A percentile compares a stretch with the other conserved stretches of the same genome.
These are phyloP conservation scores for Clinocottus analis DNA, from an alignment of 2,113 vertebrate genomes.

Conservation along the genomic window DNA sequence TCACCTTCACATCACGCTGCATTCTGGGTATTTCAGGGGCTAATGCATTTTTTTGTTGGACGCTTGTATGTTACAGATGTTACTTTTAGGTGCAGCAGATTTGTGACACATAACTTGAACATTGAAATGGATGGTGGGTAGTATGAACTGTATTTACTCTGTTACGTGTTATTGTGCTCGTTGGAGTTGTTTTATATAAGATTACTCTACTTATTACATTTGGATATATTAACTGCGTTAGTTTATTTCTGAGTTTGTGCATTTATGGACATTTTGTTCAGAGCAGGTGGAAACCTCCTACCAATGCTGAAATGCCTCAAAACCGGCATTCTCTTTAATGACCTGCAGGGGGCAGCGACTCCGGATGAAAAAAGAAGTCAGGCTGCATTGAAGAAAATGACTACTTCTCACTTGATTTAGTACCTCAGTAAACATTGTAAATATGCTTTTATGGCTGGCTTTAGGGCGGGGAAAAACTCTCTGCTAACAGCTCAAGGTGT, in stretches of 20 bases:
- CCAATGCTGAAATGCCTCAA: no score
- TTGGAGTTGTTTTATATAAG: background rate
- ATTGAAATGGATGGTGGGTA: background rate
- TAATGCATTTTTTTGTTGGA: constrained; percentile 11
- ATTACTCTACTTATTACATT: background rate
- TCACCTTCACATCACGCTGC: constrained; percentile 13
- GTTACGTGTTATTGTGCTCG: background rate
- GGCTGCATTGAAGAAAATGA: no score
- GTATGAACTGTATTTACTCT: background rate
- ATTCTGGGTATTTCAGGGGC: constrained; percentile 29
- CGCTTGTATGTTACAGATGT: constrained; percentile 6
- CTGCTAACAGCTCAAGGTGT: no score
- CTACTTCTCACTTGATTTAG: background rate
- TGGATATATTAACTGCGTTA: background rate
- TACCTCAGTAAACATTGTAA: background rate
- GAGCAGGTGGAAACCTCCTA: no score
- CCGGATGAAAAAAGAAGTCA: no score
- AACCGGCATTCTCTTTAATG: background rate
- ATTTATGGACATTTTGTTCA: no score
- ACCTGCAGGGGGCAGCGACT: no score
- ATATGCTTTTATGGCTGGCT: no score
- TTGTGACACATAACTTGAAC: background rate
- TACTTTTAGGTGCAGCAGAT: background rate
- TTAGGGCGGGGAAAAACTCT: no score
- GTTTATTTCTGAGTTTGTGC: background rate